Evolutionary conservation across 2,113 vertebrate species (phyloP), one percentile per base, ranked within the genome.

Genomic region (Neoarius graeffei): DNA sequence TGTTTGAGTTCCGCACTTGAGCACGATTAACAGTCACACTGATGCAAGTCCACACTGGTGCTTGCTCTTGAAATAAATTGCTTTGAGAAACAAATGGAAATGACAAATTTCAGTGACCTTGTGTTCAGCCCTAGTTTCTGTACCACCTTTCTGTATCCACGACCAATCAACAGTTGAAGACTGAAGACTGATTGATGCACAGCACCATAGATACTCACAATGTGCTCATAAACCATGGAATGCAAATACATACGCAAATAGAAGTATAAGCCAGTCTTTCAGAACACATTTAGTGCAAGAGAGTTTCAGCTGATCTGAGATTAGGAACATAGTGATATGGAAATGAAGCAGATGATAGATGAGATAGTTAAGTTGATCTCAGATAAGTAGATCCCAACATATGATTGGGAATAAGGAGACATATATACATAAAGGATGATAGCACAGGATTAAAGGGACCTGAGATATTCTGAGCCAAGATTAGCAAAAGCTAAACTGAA

Each of bases 191-290:
- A 71, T 42, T 19, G 69, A 73, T 35, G 7, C 30, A 48, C 66
- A 69, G 17, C 69, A 20, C 69, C 30, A 42, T 1, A 73, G 69
- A 73, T 9, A 48, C 7, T 3, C 69, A 19, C 35, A 19, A n/a
- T 4, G 48, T 52, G 20, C 9, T 76, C 14, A 30, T 59, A 81
- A 57, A 81, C 54, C 54, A 35, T 1, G 3, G 5, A 4, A 81
- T 59, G 15, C 54, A 59, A 81, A 81, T 35, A 81, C 7, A 59
- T 81, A 81, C 20, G 54, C 76, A 81, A 81, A 81, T 30, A 59
- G 7, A 27, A 15, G 5, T 56, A 15, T 17, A 54, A 7, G 2
- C 7, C n/a, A 17, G 5, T 25, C 74, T 52, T 54, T 77, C 4
- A n/a, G 20, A n/a, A 77, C 76, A 79, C 50, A 79, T 27, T 17